Evolutionary conservation across 2,888 invertebrate genomes (phyloP).

Genomic region (Cephus spinipes): DNA sequence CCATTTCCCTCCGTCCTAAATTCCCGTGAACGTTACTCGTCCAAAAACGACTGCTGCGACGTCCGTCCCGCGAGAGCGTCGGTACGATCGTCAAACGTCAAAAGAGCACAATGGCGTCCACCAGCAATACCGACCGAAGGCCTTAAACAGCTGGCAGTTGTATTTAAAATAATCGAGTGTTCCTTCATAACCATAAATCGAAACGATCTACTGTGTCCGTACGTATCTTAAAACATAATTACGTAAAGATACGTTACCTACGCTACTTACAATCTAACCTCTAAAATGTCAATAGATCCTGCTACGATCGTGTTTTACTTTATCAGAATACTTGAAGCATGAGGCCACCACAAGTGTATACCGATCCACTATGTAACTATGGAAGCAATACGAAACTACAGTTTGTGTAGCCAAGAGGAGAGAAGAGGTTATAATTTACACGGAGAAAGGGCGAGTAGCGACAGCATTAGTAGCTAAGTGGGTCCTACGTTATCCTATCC

Average conservation of each 20-base stretch:
- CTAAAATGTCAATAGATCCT: not conserved
- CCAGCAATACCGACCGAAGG: not conserved
- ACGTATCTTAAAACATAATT: not conserved
- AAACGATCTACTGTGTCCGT: not conserved
- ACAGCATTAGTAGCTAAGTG: constrained; percentile 65
- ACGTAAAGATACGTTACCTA: not conserved
- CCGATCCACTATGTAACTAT: not conserved
- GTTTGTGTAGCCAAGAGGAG: not conserved
- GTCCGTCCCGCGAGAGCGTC: not conserved
- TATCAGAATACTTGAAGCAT: not conserved
- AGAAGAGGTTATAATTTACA: constrained; percentile 57
- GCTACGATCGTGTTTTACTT: not conserved
- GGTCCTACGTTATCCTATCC: constrained; percentile 60
- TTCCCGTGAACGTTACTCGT: not conserved
- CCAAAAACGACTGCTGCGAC: constrained; percentile 5
- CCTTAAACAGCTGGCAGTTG: constrained; percentile 35
- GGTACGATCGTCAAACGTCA: constrained; percentile 34
- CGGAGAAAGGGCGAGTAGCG: constrained; percentile 57
- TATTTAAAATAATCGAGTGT: not conserved
- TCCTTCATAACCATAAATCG: not conserved
- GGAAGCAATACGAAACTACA: not conserved
- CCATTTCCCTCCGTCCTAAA: constrained; percentile 10
- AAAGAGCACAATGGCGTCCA: constrained; percentile 43
- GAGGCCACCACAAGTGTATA: not conserved
- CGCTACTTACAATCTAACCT: not conserved